Percentiles rank a stretch among this genome's conserved stretches.
These are phyloP conservation scores for Spermophilus dauricus DNA, from an alignment of 2,113 vertebrate genomes.

Conservation along the genomic window DNA sequence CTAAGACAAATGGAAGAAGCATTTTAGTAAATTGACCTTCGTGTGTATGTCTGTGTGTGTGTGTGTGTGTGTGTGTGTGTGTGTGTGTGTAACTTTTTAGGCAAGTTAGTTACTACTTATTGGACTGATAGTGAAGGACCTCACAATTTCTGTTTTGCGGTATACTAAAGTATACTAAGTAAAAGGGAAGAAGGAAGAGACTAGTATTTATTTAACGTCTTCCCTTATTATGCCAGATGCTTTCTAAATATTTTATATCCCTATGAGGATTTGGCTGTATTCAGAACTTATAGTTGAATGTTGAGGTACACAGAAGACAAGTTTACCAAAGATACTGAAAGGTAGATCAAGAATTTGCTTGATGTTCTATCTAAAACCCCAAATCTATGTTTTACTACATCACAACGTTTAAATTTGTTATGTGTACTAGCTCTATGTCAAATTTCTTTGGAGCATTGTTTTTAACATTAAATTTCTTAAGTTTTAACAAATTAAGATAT, in stretches of 20 bases:
- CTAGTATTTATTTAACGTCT: constrained; percentile 28
- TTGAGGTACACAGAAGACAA: not conserved
- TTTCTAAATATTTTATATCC: not conserved
- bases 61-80: not conserved
- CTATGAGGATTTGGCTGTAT: not conserved
- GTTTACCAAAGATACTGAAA: not conserved
- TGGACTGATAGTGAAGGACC: not conserved
- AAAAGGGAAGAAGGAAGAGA: not conserved
- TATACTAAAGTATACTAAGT: not conserved
- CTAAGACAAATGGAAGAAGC: not conserved
- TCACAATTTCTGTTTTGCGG: not conserved
- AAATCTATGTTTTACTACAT: not conserved
- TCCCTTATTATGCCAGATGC: not conserved
- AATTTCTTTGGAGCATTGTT: not conserved
- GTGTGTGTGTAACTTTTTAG: not conserved
- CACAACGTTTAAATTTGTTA: not conserved
- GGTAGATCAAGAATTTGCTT: not conserved
- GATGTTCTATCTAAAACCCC: not conserved
- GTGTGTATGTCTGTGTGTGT: not conserved
- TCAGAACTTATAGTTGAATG: not conserved
- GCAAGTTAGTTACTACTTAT: not conserved
- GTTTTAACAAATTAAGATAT: not conserved
- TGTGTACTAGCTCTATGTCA: constrained; percentile 9
- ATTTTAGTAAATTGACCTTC: not conserved
- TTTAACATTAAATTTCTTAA: constrained; percentile 9